Base-by-base conservation (phyloP, 2,113 vertebrate species). In the Cryptomyrus ogoouensis region DNA sequence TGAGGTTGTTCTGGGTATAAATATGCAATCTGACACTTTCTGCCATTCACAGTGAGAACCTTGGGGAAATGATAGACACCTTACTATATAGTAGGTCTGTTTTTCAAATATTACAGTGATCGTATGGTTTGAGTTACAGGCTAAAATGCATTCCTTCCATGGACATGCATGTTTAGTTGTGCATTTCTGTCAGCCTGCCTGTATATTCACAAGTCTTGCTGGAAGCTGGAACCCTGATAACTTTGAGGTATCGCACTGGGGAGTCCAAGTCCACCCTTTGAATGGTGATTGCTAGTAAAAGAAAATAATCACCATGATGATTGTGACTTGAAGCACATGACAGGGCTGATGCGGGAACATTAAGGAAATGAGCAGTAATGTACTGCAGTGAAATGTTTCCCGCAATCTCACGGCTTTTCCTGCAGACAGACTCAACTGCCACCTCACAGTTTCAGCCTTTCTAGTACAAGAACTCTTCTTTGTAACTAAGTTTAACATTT, bases 101-200 rank as follows among this genome's bases (percentile, higher is more conserved):
- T 84, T 44, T 84, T n/a, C 19, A 47, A 47, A 83, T 39, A 42
- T 35, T 77, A 77, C 35, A 77, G 70, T 77, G 35, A 80, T 42
- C 42, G 44, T 24, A 44, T 84, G 83, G 42, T 46, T 24, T 47
- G 35, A 47, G 1, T 46, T 44, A n/a, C 83, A n/a, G 44, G 21
- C 17, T 84, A 47, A 84, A 84, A 84, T 44, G 83, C 42, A 84
- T 84, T 74, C 89, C 83, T 87, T 53, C 31, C 53, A 77, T 19
- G 9, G 27, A 35, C 49, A 87, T 52, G 49, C 85, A 87, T 52
- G 49, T 52, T 87, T 53, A 52, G 49, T n/a, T 87, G 49, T 53
- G 49, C 24, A 49, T 87, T 52, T 87, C 17, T 31, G 49, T n/a
- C 85, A 15, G 3, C n/a, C 44, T 52, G 46, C 13, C 27, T 31